phyloP scores from a whole-genome alignment of 2,113 vertebrate species.

The Pseudorasbora parva region DNA sequence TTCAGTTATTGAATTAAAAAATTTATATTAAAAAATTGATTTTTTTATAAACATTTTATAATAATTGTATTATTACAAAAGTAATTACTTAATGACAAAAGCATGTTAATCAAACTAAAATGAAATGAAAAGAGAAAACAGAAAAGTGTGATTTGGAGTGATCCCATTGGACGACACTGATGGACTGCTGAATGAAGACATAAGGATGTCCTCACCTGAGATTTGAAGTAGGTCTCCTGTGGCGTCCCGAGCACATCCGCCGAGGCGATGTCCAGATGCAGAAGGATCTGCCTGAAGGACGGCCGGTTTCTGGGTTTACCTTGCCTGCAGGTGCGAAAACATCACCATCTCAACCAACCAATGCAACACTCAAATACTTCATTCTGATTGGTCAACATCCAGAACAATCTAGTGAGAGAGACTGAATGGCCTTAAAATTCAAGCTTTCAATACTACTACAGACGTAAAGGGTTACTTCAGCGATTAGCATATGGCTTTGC shows the following conservation, averaged over 20 bases:
- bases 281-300: constrained; percentile 95
- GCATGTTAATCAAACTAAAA: too few relatives aligned
- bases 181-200: neutral
- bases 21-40: too few relatives aligned
- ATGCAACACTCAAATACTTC: neutral
- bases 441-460: too few relatives aligned
- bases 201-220: constrained; percentile 81
- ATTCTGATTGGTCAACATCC: neutral
- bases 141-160: neutral
- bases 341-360: neutral
- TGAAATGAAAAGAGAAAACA: too few relatives aligned
- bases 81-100: too few relatives aligned
- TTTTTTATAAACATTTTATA: too few relatives aligned
- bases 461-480: too few relatives aligned
- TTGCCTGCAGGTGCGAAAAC: constrained; percentile 78
- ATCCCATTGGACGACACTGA: neutral
- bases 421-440: neutral
- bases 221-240: constrained; percentile 99
- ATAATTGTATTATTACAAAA: too few relatives aligned
- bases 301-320: constrained; percentile 96
- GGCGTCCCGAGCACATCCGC: constrained; percentile 93
- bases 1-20: too few relatives aligned
- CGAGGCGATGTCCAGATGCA: constrained; percentile 95
- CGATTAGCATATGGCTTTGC: too few relatives aligned
- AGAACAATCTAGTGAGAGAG: neutral